Evolutionary conservation across 2,888 invertebrate species (phyloP), one percentile per base, ranked within the genome.

Genomic region (Cerceris ruficornis): DNA sequence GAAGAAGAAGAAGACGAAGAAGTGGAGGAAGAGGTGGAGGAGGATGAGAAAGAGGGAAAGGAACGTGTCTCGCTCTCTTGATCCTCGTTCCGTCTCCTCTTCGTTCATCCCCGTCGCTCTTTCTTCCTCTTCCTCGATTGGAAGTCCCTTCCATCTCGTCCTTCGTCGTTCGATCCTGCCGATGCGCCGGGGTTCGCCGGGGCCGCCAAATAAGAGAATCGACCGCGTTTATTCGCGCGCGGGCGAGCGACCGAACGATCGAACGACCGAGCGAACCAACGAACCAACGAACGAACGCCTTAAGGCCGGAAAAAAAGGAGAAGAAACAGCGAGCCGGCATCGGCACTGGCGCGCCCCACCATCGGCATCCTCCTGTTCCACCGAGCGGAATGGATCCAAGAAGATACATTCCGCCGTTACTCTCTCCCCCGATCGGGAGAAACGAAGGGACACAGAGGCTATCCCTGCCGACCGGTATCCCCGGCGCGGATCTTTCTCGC

Each of bases 171-270:
- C 85, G 71, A 82, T 83, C 69, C 65, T 49, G 78, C 57, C 79
- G 73, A 79, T 83, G 85, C 82, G 75, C 83, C 82, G 54, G 59
- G 76, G 76, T 83, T 80, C 81, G 82, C 81, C 82, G 84, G 50
- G 70, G 84, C 88, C 87, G 86, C 90, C 90, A 90, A 90, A 90
- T 90, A 91, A 91, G 88, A 90, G 88, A 88, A 84, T 77, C 87
- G 86, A 88, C 85, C 86, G 82, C 82, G 83, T 86, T 83, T 84
- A 83, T 82, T 85, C 82, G 85, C 84, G 80, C 81, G 80, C 75
- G 72, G 81, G 77, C 79, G 78, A 80, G 77, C 81, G 80, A 80
- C 62, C 49, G 49, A 73, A 55, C 73, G 80, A 82, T 11, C 50
- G 50, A 50, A 78, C 72, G 77, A 81, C 78, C 82, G 75, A 80